A percentile compares a stretch with the other conserved stretches of the same genome.
phyloP scores from a whole-genome alignment of 64 coral and sea anemone species.

The Platygyra sinensis region DNA sequence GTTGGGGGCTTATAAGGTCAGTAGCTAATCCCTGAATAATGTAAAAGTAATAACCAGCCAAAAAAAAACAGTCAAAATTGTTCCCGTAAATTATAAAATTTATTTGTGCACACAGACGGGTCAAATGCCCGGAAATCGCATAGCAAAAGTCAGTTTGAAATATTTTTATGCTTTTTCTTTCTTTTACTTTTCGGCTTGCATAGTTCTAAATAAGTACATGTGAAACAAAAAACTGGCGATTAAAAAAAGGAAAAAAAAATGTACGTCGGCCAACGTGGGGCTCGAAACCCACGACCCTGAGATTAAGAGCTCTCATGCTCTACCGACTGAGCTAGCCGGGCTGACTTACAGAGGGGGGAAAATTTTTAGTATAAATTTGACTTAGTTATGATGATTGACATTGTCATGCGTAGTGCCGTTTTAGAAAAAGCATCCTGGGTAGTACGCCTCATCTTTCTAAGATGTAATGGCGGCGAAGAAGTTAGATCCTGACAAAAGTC shows the following conservation, averaged over 20 bases:
- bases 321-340: conserved; percentile 99
- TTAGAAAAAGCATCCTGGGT: conserved; percentile 51
- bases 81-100: too few species aligned
- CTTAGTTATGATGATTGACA: neutral
- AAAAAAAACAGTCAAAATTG: too few species aligned
- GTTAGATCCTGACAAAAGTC: conserved; percentile 63
- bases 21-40: too few species aligned
- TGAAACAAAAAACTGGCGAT: neutral
- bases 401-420: neutral
- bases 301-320: conserved; percentile 99
- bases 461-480: conserved; percentile 83
- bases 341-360: neutral
- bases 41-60: too few species aligned
- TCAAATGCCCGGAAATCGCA: too few species aligned
- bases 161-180: neutral
- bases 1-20: too few species aligned
- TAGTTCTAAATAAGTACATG: neutral
- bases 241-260: neutral
- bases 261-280: conserved; percentile 81
- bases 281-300: conserved; percentile 99
- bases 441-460: neutral
- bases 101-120: too few species aligned
- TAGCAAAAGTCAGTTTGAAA: too few species aligned
- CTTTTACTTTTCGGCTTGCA: neutral
- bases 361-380: neutral